A percentile compares a stretch with the other conserved stretches of the same genome.
Evolutionary conservation across 2,888 invertebrate species (phyloP).

Genomic region (Tromatobia lineatoria): DNA sequence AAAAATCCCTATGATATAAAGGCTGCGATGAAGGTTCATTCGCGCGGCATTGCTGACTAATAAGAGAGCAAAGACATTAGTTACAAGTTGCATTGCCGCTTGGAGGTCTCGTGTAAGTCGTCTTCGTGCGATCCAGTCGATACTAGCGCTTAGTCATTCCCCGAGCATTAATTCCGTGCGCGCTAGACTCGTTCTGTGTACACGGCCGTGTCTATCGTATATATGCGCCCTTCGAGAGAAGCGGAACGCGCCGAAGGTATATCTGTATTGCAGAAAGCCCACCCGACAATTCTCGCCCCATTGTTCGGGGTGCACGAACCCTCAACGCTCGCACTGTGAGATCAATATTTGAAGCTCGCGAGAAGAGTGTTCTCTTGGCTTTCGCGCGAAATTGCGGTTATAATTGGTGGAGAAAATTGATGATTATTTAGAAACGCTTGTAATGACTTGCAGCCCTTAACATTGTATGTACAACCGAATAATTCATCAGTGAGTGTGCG

Average conservation of each 20-base stretch:
- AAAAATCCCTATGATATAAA: background rate
- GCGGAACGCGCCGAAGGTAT: background rate
- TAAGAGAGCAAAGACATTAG: conserved; percentile 9
- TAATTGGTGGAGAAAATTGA: background rate
- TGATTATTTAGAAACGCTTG: background rate
- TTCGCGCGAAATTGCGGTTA: conserved; percentile 9
- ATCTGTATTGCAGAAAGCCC: conserved; percentile 24
- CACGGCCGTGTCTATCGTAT: background rate
- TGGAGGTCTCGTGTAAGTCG: conserved; percentile 24
- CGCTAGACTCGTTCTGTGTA: conserved; percentile 65
- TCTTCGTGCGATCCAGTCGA: conserved; percentile 51
- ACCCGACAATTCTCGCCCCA: conserved; percentile 45
- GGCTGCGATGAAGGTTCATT: background rate
- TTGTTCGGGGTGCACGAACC: conserved; percentile 59
- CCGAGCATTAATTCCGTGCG: conserved; percentile 73
- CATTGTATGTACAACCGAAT: background rate
- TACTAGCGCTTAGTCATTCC: conserved; percentile 73
- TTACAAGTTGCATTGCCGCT: conserved; percentile 20
- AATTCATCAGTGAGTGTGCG: background rate
- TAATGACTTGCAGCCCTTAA: background rate
- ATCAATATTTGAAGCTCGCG: conserved; percentile 66
- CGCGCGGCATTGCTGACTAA: background rate
- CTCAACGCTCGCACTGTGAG: conserved; percentile 51
- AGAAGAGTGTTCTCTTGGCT: conserved; percentile 10
- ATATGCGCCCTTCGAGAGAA: background rate